phyloP scores from a whole-genome alignment of 2,797 vertebrate genomes.

The Poecilia wingei region DNA sequence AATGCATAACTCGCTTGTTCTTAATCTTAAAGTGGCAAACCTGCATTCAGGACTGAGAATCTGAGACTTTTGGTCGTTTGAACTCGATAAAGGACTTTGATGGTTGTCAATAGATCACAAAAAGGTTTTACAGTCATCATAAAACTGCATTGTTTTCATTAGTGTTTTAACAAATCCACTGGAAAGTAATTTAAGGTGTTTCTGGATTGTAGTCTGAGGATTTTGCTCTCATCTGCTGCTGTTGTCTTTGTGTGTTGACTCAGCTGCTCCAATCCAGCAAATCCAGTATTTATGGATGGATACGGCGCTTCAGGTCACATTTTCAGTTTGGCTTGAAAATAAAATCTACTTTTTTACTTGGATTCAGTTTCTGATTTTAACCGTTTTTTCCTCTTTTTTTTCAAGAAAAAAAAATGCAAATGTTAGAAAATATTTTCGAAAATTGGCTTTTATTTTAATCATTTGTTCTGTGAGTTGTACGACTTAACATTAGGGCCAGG shows the following conservation, averaged over 20 bases:
- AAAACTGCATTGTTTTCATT: not conserved
- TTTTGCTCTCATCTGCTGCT: not conserved
- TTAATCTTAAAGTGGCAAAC: not conserved
- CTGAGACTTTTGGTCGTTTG: no score
- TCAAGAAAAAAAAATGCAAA: no score
- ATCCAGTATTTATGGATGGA: slow-evolving; percentile 32
- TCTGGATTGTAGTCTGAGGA: not conserved
- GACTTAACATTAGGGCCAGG: no score
- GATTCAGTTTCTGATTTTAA: no score
- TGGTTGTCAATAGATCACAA: not conserved
- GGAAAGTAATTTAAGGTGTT: not conserved
- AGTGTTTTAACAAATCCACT: not conserved
- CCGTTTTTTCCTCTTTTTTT: no score
- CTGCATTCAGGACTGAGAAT: not conserved
- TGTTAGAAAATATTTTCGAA: no score
- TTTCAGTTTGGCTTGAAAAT: not conserved
- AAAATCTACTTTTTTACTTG: slow-evolving; percentile 4
- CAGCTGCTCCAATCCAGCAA: slow-evolving; percentile 14
- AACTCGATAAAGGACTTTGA: not conserved
- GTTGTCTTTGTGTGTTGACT: slow-evolving; percentile 19
- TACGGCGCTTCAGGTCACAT: not conserved
- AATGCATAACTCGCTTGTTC: not conserved
- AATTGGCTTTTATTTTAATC: no score
- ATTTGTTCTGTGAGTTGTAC: no score
- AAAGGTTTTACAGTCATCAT: not conserved